These are phyloP conservation scores for Cordylochernes scorpioides DNA, from an alignment of 2,888 invertebrate species.

Conservation along the genomic window DNA sequence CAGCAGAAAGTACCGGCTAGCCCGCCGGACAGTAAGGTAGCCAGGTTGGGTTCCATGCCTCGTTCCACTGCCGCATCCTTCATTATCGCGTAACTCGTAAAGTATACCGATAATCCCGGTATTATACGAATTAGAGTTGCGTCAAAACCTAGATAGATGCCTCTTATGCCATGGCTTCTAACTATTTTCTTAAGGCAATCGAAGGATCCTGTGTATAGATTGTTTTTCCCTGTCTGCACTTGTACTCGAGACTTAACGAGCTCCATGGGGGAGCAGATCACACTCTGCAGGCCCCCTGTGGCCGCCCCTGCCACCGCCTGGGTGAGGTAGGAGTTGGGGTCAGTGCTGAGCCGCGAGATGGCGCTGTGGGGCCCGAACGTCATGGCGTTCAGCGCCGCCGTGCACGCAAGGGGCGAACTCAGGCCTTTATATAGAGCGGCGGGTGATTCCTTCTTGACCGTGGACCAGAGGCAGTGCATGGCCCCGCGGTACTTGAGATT, in stretches of 20 bases:
- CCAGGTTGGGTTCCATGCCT: conserved; percentile 35
- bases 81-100: conserved; percentile 42
- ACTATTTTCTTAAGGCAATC: conserved; percentile 31
- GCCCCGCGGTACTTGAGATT: conserved; percentile 36
- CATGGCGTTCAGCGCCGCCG: conserved; percentile 68
- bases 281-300: conserved; percentile 57
- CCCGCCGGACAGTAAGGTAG: conserved; percentile 62
- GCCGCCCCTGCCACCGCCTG: conserved; percentile 38
- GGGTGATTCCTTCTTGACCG: conserved; percentile 48
- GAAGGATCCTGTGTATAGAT: conserved; percentile 26
- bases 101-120: conserved; percentile 61
- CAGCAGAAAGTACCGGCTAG: conserved; percentile 59
- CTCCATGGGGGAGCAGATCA: conserved; percentile 66
- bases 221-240: conserved; percentile 24
- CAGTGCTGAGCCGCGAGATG: conserved; percentile 35
- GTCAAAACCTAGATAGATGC: conserved; percentile 43
- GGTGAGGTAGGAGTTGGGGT: conserved; percentile 32
- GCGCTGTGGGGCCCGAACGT: conserved; percentile 85
- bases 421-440: conserved; percentile 71
- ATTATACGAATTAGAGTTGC: conserved; percentile 49
- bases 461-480: conserved; percentile 43
- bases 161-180: conserved; percentile 35
- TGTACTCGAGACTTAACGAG: conserved; percentile 68
- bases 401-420: conserved; percentile 62
- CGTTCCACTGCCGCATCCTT: no score